A percentile compares a stretch with the other conserved stretches of the same genome.
Conservation (phyloP, 2,888 invertebrate genomes). For the Chloroclystis v-ata region DNA sequence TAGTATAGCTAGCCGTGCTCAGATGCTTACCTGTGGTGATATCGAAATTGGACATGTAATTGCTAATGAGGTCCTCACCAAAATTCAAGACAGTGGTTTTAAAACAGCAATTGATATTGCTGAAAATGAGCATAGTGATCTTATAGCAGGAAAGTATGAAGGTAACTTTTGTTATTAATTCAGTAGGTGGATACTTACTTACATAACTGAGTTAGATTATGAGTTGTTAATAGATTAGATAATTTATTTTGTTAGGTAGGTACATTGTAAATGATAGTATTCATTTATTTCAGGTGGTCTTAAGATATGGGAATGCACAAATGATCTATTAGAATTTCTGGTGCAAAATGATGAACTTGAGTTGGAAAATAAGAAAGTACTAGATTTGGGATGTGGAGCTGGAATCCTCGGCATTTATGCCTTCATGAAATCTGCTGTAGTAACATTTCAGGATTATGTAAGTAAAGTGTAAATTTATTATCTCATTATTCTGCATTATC, state of each 20-base stretch:
- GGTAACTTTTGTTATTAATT: conserved; percentile 73
- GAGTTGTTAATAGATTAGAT: no score
- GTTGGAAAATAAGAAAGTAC: conserved; percentile 77
- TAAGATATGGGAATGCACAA: conserved; percentile 97
- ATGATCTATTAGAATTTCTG: conserved; percentile 86
- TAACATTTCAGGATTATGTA: conserved; percentile 97
- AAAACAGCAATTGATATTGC: conserved; percentile 68
- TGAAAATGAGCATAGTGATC: conserved; percentile 84
- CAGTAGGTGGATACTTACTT: no score
- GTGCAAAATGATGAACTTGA: conserved; percentile 43
- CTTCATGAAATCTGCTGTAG: conserved; percentile 81
- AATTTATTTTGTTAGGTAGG: no score
- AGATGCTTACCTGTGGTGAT: conserved; percentile 63
- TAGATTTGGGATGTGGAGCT: conserved; percentile 96
- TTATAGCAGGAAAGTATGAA: conserved; percentile 87
- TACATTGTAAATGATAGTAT: no score
- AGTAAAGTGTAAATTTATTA: conserved; percentile 42
- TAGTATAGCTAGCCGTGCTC: conserved; percentile 50
- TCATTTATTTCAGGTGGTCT: conserved; percentile 85
- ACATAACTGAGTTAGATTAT: no score
- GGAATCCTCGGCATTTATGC: conserved; percentile 92
- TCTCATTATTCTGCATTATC: no score
- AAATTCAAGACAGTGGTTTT: conserved; percentile 44
- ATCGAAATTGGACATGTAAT: conserved; percentile 70
- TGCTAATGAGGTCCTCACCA: conserved; percentile 52